Conservation (phyloP, 64 coral and sea anemone genomes). For the Trachythela sp. region DNA sequence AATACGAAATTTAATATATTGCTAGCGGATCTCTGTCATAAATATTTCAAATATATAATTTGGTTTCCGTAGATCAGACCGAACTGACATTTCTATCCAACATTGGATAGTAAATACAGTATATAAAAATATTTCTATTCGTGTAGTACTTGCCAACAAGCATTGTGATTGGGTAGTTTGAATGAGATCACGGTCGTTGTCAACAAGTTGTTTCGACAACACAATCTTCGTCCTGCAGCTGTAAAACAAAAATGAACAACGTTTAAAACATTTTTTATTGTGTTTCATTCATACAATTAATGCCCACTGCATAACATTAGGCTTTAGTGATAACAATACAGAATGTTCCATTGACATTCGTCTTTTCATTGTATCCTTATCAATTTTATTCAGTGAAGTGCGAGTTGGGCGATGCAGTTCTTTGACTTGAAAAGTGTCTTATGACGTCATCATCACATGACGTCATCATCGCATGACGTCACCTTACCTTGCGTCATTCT, state of each 20-base stretch:
- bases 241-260: background rate
- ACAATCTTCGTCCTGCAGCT: background rate
- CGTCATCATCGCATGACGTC: too few species aligned
- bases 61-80: background rate
- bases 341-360: too few species aligned
- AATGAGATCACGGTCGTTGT: background rate
- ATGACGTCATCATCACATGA: too few species aligned
- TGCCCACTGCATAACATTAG: background rate
- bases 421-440: too few species aligned
- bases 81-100: background rate
- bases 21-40: background rate
- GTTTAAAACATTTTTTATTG: background rate
- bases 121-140: background rate
- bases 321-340: too few species aligned
- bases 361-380: too few species aligned
- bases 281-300: background rate
- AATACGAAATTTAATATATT: background rate
- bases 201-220: background rate
- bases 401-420: too few species aligned
- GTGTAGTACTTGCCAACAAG: background rate
- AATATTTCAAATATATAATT: constrained; percentile 28
- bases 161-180: background rate
- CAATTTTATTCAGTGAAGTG: too few species aligned
- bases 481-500: too few species aligned
- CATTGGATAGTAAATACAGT: background rate